Percentiles rank a stretch among this genome's conserved stretches.
These are phyloP conservation scores for Eutrigla gurnardus DNA, from an alignment of 2,797 vertebrate genomes.

Conservation along the genomic window DNA sequence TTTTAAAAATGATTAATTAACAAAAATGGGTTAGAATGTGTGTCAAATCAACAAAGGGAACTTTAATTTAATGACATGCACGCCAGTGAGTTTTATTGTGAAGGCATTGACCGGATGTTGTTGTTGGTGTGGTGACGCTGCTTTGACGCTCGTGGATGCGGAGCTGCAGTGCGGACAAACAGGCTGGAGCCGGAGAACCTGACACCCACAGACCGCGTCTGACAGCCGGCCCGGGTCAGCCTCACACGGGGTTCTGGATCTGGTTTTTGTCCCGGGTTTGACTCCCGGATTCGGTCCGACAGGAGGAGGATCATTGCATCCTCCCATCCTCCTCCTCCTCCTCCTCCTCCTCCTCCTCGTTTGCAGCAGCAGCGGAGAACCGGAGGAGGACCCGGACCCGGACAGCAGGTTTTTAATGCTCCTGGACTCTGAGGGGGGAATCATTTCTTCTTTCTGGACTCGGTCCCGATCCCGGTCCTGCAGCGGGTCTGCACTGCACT, in stretches of 20 bases:
- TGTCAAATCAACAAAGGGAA: background rate
- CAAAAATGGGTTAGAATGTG: background rate
- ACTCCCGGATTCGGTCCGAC: conserved; percentile 39
- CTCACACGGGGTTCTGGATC: conserved; percentile 8
- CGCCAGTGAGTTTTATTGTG: conserved; percentile 57
- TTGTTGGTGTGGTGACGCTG: background rate
- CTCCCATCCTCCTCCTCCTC: conserved; percentile 12
- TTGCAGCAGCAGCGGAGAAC: conserved; percentile 44
- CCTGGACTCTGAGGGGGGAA: conserved; percentile 10
- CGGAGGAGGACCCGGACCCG: conserved; percentile 43
- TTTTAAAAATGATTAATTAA: background rate
- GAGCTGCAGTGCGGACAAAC: conserved; percentile 88
- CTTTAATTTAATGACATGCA: background rate
- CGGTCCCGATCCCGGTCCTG: conserved; percentile 10
- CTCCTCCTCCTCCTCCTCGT: conserved; percentile 28
- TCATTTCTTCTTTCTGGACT: background rate
- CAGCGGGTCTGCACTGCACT: conserved; percentile 12
- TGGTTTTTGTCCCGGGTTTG: background rate
- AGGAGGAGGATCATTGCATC: conserved; percentile 34
- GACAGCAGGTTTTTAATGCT: conserved; percentile 11
- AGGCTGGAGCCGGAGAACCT: conserved; percentile 61
- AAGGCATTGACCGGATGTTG: conserved; percentile 53
- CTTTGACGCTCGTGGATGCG: conserved; percentile 61
- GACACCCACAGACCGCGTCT: conserved; percentile 39
- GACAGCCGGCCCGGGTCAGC: conserved; percentile 18